Evolutionary conservation across 23 tunicate species (phyloP), one percentile per base, ranked within the genome.

Genomic region (Styela clava): DNA sequence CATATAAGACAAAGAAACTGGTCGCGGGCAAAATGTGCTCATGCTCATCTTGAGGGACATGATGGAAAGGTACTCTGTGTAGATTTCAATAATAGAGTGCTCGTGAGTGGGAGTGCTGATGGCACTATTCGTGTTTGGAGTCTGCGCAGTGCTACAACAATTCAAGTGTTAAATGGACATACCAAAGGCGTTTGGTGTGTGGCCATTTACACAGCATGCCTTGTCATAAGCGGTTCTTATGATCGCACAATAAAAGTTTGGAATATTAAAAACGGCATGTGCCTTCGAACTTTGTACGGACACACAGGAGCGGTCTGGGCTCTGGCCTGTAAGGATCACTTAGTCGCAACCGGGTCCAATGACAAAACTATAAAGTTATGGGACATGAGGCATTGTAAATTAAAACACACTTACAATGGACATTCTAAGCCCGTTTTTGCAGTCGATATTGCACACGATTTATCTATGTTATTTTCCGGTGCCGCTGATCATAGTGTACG

Each of bases 151-250:
- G 89, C 81, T 9, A 65, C 82, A 12, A 22, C 80, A 3, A 61
- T 71, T 25, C 97, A 85, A 51, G 68, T 83, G 16, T 85, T 91
- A 24, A 78, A 69, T 22, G 97, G 97, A 26, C 97, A 91, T 63
- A 85, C 79, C 78, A 91, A 91, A 85, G 89, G 97, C 31, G 87
- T 91, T 68, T 91, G 97, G 97, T 71, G 83, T 62, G 97, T 91
- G 20, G 97, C 90, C 64, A 83, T 91, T 2, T 28, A 85, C 44
- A 85, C 91, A 29, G 76, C 74, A 0, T 70, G 74, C 52, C 74
- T 91, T 69, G 81, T 91, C 32, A 85, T 88, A 0, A 91, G 97
- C 52, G 97, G 97, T 12, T 91, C 97, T 0, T 91, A 79, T 56
- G 97, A 91, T 44, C 81, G 82, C 2, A 80, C 89, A 9, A 86